Evolutionary conservation across 2,113 vertebrate species (phyloP).

Genomic region (Neotoma lepida): DNA sequence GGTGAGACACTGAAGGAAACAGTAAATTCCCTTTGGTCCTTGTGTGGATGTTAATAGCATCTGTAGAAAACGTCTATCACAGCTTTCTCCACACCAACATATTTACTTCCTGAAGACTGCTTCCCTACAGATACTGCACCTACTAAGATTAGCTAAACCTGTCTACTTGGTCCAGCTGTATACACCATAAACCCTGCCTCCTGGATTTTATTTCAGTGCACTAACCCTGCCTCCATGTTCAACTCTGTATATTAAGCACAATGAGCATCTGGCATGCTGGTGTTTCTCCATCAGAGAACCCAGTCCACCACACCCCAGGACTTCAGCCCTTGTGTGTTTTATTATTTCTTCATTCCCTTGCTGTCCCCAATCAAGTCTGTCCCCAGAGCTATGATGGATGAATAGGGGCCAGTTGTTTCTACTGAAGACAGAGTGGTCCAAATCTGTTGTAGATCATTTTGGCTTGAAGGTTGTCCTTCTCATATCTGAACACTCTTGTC

Average conservation of each 20-base stretch:
- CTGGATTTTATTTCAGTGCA: not conserved
- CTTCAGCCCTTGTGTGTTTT: no score
- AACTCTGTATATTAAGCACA: not conserved
- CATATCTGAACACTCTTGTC: not conserved
- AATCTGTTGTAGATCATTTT: not conserved
- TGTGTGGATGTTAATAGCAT: no score
- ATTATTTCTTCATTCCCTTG: not conserved
- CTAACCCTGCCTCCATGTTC: not conserved
- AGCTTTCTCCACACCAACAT: not conserved
- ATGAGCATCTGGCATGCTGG: not conserved
- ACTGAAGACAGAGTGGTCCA: not conserved
- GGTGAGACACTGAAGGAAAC: not conserved
- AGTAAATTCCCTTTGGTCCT: no score
- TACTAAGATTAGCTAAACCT: not conserved
- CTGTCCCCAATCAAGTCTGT: not conserved
- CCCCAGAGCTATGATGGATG: not conserved
- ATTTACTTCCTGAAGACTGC: not conserved
- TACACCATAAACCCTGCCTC: not conserved
- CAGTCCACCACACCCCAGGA: fast-evolving
- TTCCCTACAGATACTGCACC: not conserved
- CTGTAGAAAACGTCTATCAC: not conserved
- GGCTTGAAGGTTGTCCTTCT: no score
- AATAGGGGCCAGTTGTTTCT: not conserved
- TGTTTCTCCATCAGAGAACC: not conserved
- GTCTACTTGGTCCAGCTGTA: not conserved